These are phyloP conservation scores for Stratiolaelaps scimitus DNA, from an alignment of 1,140 invertebrate genomes.

Conservation along the genomic window DNA sequence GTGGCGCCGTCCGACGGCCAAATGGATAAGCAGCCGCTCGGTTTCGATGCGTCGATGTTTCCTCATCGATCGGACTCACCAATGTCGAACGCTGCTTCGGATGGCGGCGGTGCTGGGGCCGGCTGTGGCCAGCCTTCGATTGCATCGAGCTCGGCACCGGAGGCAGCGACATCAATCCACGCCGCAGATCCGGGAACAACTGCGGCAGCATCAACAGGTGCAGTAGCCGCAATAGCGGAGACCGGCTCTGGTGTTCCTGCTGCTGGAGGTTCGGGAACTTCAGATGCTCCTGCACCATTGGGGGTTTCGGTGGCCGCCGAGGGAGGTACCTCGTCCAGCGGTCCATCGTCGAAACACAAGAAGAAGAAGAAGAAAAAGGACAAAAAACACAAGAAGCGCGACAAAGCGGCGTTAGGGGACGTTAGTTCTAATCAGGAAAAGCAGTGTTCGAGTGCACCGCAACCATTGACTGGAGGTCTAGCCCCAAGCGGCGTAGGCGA, in stretches of 20 bases:
- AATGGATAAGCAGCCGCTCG: not conserved
- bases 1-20: not conserved
- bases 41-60: constrained; percentile 23
- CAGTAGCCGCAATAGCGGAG: not conserved
- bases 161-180: too few species aligned
- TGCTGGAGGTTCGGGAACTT: not conserved
- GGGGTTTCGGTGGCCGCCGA: not conserved
- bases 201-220: not conserved
- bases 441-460: too few species aligned
- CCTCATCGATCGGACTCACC: not conserved
- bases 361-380: constrained; percentile 27
- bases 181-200: not conserved
- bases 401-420: not conserved
- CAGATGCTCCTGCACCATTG: not conserved
- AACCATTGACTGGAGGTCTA: too few species aligned
- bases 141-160: too few species aligned
- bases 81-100: not conserved
- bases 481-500: not conserved
- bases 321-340: too few species aligned
- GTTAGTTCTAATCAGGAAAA: too few species aligned
- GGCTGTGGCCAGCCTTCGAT: too few species aligned
- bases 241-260: not conserved
- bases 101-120: too few species aligned
- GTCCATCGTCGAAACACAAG: constrained; percentile 5
- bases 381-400: constrained; percentile 17